Base-by-base conservation (phyloP, 2,797 vertebrate genomes). In the Cyprinella venusta region DNA sequence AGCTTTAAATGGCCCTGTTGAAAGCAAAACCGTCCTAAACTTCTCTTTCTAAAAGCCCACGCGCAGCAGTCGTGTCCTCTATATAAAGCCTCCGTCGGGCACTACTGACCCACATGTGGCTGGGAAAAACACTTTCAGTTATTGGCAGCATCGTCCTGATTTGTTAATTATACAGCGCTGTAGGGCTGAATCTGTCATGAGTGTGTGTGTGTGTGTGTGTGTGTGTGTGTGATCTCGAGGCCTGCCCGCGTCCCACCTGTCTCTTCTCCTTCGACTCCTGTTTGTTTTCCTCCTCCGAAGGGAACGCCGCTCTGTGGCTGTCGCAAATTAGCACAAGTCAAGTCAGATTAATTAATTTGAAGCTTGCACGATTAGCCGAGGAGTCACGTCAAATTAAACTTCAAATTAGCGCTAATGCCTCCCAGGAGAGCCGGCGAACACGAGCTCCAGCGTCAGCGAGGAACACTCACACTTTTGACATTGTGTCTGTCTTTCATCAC, bases 301-400 rank as follows among this genome's bases (percentile, higher is more conserved):
- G 71, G 84, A 86, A 77, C 56, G 77, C 89, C 69, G 87, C 87
- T 19, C 86, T 24, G 79, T 87, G 89, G 90, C 86, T 87, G 86
- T 90, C 86, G 88, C 87, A 92, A 94, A 95, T 94, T 91, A 94
- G 93, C 92, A 93, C 94, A 91, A 94, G 93, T 95, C 94, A 94
- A 90, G 92, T 94, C 93, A 92, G 87, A 95, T 95, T 95, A 94
- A 95, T 93, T 91, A 93, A 94, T 92, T 88, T 76, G 40, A 88
- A 82, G 85, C 90, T 94, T 88, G 91, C 90, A 90, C 89, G 89
- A 92, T 94, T 93, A 94, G 90, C 89, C 30, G 79, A 91, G 90
- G 89, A 94, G 94, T 95, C 94, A 79, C 80, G 88, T 94, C 92
- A 92, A 92, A 95, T 95, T 95, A 95, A 94, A 95, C 94, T 93